Conservation (phyloP, 2,888 invertebrate genomes). For the Rhyacophila evoluta region DNA sequence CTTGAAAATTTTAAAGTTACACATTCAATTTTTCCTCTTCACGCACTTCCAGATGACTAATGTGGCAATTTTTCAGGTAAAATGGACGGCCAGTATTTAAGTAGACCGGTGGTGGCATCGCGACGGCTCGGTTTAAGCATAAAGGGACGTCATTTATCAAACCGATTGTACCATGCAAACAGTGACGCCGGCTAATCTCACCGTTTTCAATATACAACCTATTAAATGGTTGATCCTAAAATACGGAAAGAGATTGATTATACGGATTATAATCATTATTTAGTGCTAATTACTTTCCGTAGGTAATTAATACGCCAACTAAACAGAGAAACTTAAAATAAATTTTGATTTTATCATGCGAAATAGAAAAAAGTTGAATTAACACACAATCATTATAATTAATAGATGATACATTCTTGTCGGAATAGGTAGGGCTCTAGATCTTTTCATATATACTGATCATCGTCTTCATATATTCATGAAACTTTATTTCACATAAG, state of each 20-base stretch:
- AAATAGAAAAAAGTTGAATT: too few species aligned
- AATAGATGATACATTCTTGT: too few species aligned
- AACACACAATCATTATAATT: too few species aligned
- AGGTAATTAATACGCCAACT: too few species aligned
- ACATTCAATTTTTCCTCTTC: not conserved
- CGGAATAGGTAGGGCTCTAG: too few species aligned
- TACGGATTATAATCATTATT: not conserved
- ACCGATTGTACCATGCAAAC: not conserved
- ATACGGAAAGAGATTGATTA: not conserved
- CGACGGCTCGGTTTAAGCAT: not conserved
- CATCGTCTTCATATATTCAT: too few species aligned
- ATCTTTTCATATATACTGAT: too few species aligned
- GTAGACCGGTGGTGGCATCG: not conserved
- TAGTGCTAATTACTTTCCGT: too few species aligned
- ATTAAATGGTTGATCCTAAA: not conserved
- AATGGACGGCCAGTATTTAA: not conserved
- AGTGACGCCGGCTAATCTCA: not conserved
- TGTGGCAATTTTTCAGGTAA: conserved; percentile 4
- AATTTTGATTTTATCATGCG: too few species aligned
- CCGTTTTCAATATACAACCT: not conserved
- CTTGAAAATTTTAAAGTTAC: not conserved
- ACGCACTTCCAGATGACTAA: not conserved
- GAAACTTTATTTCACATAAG: too few species aligned
- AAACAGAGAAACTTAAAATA: too few species aligned
- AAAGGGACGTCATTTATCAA: not conserved